Evolutionary conservation across 2,113 vertebrate genomes (phyloP).

Genomic region (Takifugu flavidus): DNA sequence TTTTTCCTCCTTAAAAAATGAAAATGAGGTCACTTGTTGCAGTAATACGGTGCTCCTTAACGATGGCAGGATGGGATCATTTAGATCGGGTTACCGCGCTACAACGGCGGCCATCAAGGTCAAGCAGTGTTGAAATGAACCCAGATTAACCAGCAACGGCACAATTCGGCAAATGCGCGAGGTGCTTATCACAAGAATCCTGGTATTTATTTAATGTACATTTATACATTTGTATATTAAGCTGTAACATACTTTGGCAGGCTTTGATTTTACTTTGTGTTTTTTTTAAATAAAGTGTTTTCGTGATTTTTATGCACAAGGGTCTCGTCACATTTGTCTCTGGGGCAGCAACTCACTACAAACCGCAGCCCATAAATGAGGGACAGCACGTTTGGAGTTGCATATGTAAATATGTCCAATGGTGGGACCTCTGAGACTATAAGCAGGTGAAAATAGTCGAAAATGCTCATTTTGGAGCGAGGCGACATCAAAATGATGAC

Average conservation of each 20-base stretch:
- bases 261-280: slow-evolving; percentile 51
- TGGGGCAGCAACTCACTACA: slow-evolving; percentile 16
- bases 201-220: slow-evolving; percentile 80
- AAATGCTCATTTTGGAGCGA: background rate
- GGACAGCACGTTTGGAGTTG: no score
- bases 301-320: slow-evolving; percentile 43
- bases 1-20: slow-evolving; percentile 1
- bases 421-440: no score
- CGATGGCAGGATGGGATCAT: slow-evolving; percentile 9
- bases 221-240: slow-evolving; percentile 79
- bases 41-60: slow-evolving; percentile 3
- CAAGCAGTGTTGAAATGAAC: background rate
- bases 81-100: slow-evolving; percentile 23
- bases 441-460: no score
- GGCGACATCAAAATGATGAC: no score
- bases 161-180: slow-evolving; percentile 23
- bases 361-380: no score
- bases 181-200: slow-evolving; percentile 55
- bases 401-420: no score
- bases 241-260: slow-evolving; percentile 72
- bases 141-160: slow-evolving; percentile 18
- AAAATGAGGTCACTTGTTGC: slow-evolving; percentile 13
- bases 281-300: slow-evolving; percentile 54
- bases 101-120: slow-evolving; percentile 1
- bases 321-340: slow-evolving; percentile 28